Percentiles rank a stretch among this genome's conserved stretches.
These are phyloP conservation scores for Noturus placidus DNA, from an alignment of 2,113 vertebrate species.

Conservation along the genomic window DNA sequence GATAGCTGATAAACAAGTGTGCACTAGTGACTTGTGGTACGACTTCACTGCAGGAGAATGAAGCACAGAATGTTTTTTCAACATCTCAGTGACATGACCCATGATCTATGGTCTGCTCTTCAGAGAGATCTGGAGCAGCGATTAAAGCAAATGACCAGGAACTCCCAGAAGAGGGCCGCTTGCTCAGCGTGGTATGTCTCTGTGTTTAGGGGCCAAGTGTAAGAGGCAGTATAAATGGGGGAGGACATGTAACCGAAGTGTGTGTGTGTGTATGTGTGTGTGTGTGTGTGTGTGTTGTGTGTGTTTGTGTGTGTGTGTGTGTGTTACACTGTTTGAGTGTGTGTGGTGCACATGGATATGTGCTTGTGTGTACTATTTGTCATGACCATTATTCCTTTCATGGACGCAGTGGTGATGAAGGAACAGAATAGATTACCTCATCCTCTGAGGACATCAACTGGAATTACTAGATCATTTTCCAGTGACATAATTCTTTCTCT, in stretches of 20 bases:
- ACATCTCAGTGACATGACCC: slow-evolving; percentile 9
- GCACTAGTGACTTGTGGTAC: slow-evolving; percentile 15
- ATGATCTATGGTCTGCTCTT: slow-evolving; percentile 20
- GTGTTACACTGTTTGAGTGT: background rate
- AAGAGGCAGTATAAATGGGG: slow-evolving; percentile 9
- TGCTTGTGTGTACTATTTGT: background rate
- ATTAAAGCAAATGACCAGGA: slow-evolving; percentile 23
- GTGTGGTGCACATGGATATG: background rate
- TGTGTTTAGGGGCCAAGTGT: slow-evolving; percentile 11
- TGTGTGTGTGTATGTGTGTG: slow-evolving; percentile 12
- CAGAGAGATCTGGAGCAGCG: slow-evolving; percentile 19
- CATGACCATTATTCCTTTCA: background rate
- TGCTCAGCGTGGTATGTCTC: slow-evolving; percentile 16
- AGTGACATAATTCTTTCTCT: background rate
- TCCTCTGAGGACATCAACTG: slow-evolving; percentile 16
- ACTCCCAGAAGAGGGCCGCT: slow-evolving; percentile 7
- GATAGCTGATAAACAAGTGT: slow-evolving; percentile 38
- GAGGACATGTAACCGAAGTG: background rate
- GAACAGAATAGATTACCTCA: background rate
- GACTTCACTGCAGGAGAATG: background rate
- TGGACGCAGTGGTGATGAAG: background rate
- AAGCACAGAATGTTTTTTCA: slow-evolving; percentile 18
- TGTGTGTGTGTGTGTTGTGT: background rate
- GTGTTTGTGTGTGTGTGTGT: background rate
- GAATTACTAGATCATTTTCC: slow-evolving; percentile 20